A percentile compares a stretch with the other conserved stretches of the same genome.
Conservation (phyloP, 1,140 invertebrate species). For the Ooceraea biroi region DNA sequence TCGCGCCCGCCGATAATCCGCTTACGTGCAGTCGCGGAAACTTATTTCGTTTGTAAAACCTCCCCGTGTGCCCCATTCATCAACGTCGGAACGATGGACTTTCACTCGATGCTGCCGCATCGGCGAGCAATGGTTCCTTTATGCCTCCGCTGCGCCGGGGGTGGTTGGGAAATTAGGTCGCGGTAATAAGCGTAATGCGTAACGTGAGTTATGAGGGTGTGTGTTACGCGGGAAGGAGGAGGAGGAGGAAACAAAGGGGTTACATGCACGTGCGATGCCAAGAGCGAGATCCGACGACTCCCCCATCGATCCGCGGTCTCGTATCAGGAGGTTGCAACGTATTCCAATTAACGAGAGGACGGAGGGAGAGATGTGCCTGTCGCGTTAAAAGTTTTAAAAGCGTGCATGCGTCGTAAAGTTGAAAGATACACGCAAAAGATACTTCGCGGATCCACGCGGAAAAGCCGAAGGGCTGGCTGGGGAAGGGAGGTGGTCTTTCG, state of each 20-base stretch:
- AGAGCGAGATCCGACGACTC: conserved; percentile 12
- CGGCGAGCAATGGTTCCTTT: neutral
- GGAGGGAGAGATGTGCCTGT: neutral
- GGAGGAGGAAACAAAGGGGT: no score
- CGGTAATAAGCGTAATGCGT: conserved; percentile 57
- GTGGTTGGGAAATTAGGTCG: conserved; percentile 45
- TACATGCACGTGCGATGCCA: conserved; percentile 7
- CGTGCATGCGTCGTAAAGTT: neutral
- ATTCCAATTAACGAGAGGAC: conserved; percentile 17
- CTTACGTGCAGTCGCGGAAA: conserved; percentile 27
- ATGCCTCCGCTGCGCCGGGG: neutral
- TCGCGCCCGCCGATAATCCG: conserved; percentile 18
- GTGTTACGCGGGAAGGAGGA: neutral
- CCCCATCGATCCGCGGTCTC: conserved; percentile 27
- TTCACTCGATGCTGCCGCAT: conserved; percentile 9
- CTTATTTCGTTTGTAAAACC: conserved; percentile 58
- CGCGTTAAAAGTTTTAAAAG: neutral
- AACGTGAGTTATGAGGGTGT: conserved; percentile 33
- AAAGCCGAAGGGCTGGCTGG: no score
- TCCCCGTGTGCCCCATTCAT: conserved; percentile 43
- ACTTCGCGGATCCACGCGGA: neutral
- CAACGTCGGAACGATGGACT: conserved; percentile 35
- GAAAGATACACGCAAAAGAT: neutral
- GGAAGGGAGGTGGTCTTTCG: neutral
- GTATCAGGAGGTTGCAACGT: conserved; percentile 6